Base-by-base conservation (phyloP, 2,888 invertebrate genomes). In the Papilio elwesi region DNA sequence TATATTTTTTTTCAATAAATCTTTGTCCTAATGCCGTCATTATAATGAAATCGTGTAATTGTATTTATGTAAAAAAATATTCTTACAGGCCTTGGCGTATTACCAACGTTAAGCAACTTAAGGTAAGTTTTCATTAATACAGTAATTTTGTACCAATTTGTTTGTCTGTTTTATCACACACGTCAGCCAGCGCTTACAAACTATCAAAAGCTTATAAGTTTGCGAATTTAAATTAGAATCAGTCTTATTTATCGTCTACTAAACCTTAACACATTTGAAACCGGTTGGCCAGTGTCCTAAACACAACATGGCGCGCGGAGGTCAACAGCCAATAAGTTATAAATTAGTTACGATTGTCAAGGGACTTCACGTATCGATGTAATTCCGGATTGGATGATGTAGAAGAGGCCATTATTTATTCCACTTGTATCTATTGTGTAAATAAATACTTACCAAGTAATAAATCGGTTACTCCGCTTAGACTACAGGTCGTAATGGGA, bases 61-160 rank as follows among this genome's bases (percentile, higher is more conserved):
- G 49, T 49, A 26, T 6, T 26, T 26, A 6, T 36, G 26, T 36
- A 13, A 13, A 13, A n/a, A 15, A 7, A 10, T 38, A 6, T 55
- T 16, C 7, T 77, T 85, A 96, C 95, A 98, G 98, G 98, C 86
- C 95, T 98, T 83, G 98, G 98, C 88, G 95, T 98, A 66, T 95
- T 98, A 82, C 97, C 98, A 85, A 96, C 97, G 82, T 95, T 98
- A 79, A 97, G 96, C 90, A 97, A 97, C 89, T 94, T 98, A 85
- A 96, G 97, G 97, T 97, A 94, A 96, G 96, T 94, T 76, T 52
- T 16, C n/a, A 26, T 4, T 26, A 26, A 26, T 26, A 26, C 4
- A 26, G 26, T 2, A 26, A 26, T 26, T 2, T 26, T 26, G 26
- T 26, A 26, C 26, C 26, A 26, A 26, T 26, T 26, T 26, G 4